Base-by-base conservation (phyloP, 1,140 invertebrate species). In the Oedothorax gibbosus region DNA sequence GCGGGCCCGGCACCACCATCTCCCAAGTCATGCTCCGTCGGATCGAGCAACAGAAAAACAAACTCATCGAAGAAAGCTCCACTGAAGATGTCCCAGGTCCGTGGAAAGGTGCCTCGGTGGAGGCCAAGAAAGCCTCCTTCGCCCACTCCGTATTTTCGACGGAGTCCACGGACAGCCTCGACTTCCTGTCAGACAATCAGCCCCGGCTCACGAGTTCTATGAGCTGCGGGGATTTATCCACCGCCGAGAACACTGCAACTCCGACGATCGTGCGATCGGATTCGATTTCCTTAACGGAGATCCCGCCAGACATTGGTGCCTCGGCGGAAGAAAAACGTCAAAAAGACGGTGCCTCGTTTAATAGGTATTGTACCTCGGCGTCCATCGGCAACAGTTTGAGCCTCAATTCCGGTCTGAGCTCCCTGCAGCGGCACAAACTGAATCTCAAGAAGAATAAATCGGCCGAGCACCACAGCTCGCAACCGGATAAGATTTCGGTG, bases 111-210 rank as follows among this genome's bases (percentile, higher is more conserved):
- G 21, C 62, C 8, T 10, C 50, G 18, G 8, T 35, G 54, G 35
- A 72, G 49, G 56, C n/a, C 35, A 84, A 84, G n/a, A 84, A 84
- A 56, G 60, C 81, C 12, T 49, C 83, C 53, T 85, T 85, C 72
- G 60, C 60, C 49, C 80, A 86, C 49, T 79, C 83, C n/a, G 86
- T 82, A 9, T 87, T 81, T 78, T 85, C 84, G n/a, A 83, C 79
- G 5, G 86, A 85, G 62, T 85, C 82, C 64, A 87, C 76, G 1
- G 86, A 87, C 56, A 87, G 86, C 35, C 60, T 87, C 14, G 86
- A 87, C 21, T 85, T 87, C 56, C 62, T 87, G 7, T 87, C 86
- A n/a, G 86, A 87, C 35, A 49, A 60, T 54, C 86, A 87, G 35
- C 86, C 86, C 14, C 73, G 86, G 14, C 54, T 87, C 51, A 77